Evolutionary conservation across 2,113 vertebrate species (phyloP).

Genomic region (Heterocephalus glaber): DNA sequence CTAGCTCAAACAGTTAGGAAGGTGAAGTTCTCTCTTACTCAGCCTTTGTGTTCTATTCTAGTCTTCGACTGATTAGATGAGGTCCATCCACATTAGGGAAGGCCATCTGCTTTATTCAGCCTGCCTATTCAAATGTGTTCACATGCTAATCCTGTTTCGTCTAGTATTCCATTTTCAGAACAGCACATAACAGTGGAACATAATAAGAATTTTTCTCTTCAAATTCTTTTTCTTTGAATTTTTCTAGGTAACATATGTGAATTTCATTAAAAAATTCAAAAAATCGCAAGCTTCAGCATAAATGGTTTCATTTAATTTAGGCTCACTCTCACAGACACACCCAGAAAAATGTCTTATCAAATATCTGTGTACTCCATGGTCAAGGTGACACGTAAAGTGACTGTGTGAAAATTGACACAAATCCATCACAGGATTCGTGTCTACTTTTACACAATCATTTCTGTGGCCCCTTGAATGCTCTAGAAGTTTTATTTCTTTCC

Average conservation of each 20-base stretch:
- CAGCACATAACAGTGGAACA: neutral
- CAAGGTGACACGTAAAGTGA: neutral
- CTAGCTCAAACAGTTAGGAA: neutral
- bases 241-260: neutral
- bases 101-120: neutral
- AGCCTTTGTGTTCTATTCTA: neutral
- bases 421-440: neutral
- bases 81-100: neutral
- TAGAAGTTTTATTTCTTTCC: neutral
- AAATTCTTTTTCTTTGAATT: neutral
- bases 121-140: neutral
- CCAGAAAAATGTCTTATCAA: neutral
- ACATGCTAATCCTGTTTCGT: neutral
- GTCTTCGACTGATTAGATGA: neutral
- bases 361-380: neutral
- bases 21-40: neutral
- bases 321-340: neutral
- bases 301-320: neutral
- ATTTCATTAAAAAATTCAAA: neutral
- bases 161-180: neutral
- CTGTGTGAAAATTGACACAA: neutral
- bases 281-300: neutral
- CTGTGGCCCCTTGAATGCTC: neutral
- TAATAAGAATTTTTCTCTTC: neutral
- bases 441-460: neutral